Base-by-base conservation (phyloP, 2,888 invertebrate genomes). In the Acleris emargana region DNA sequence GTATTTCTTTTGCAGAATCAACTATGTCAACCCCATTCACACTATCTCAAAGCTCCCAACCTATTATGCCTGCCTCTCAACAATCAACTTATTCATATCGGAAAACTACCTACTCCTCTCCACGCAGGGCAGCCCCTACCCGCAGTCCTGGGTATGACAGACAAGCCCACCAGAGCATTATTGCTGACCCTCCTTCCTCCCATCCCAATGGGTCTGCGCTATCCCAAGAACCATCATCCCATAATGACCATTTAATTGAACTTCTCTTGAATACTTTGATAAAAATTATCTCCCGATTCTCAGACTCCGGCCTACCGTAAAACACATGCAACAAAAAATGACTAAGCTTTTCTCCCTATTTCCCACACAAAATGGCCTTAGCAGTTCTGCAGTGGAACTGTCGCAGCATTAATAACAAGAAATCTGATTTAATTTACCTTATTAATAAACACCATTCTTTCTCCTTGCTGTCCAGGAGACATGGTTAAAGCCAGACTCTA, bases 301-400 rank as follows among this genome's bases (percentile, higher is more conserved):
- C 45, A 45, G 45, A 45, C 45, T 45, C 42, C 11, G 17, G 45
- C 45, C n/a, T 45, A 45, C 45, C 45, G 45, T 45, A 45, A 17
- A 45, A 45, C n/a, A n/a, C 45, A 45, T 45, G 45, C 45, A 45
- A 45, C 45, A 45, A 45, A 45, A 45, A 17, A 3, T 45, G 45
- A 45, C 45, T n/a, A 17, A 45, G 17, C 17, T 45, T 17, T 5
- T 45, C 45, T 45, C 45, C 16, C 45, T 45, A 6, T 17, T 45
- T 45, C 3, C 45, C 45, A 6, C 45, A 6, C 45, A 45, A n/a
- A 45, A 45, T 17, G 55, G 55, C 43, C 3, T 45, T 45, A 25
- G 45, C 25, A 25, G 20, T n/a, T 9, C 43, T 57, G 7, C 55
- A 57, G 13, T 60, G 60, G 60, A 60, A 60, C 28, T 28, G 43